phyloP scores from a whole-genome alignment of 2,888 invertebrate genomes.

The Phengaris arion region DNA sequence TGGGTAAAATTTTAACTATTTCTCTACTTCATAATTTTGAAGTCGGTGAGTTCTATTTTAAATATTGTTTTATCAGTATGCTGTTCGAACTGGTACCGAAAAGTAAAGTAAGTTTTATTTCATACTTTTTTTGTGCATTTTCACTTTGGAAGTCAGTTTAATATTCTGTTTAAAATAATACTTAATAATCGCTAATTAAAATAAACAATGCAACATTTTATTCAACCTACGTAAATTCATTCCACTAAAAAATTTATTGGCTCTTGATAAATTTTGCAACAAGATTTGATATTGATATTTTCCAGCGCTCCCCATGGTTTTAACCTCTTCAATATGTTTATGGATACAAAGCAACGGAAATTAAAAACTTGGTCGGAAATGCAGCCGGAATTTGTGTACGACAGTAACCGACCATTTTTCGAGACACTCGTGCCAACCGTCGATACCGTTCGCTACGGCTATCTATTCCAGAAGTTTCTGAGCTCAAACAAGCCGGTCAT shows the following conservation, averaged over 20 bases:
- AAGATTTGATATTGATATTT: background rate
- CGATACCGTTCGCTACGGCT: slow-evolving; percentile 94
- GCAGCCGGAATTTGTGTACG: slow-evolving; percentile 86
- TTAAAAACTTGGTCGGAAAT: slow-evolving; percentile 90
- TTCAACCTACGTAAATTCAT: slow-evolving; percentile 9
- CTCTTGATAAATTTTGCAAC: background rate
- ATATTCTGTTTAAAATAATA: too few species aligned
- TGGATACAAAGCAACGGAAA: slow-evolving; percentile 84
- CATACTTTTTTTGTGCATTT: too few species aligned
- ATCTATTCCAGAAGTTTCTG: slow-evolving; percentile 87
- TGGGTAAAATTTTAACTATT: too few species aligned
- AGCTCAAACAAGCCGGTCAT: slow-evolving; percentile 87
- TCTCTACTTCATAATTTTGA: too few species aligned
- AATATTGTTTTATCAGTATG: too few species aligned
- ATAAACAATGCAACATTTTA: background rate
- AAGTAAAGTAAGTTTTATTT: too few species aligned
- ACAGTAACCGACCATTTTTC: slow-evolving; percentile 86
- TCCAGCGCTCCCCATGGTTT: slow-evolving; percentile 83
- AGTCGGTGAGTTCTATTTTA: too few species aligned
- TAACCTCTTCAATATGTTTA: slow-evolving; percentile 87
- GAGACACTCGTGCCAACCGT: slow-evolving; percentile 94
- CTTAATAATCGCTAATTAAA: background rate
- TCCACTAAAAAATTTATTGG: background rate
- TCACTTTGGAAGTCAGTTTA: too few species aligned
- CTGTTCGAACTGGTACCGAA: too few species aligned